Evolutionary conservation across 2,888 invertebrate genomes (phyloP), one percentile per base, ranked within the genome.

Genomic region (Pecten maximus): DNA sequence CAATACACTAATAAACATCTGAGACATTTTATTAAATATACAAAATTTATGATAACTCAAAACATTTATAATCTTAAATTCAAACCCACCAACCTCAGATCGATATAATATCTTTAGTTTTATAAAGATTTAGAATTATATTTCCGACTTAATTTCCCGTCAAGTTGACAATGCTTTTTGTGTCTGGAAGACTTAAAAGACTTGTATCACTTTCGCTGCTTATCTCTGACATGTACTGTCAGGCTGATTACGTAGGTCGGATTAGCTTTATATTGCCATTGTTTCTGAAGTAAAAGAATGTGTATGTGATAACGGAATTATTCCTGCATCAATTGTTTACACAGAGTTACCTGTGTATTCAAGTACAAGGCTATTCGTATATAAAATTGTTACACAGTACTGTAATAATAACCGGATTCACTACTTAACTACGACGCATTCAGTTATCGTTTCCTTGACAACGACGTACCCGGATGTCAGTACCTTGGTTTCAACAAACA

Each of bases 261-360:
- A 74, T 74, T 28, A 74, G 74, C 74, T 74, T 74, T 74, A 74
- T 74, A 74, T 74, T 74, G 35, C 74, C 74, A 35, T 74, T 54
- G 54, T 54, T 54, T 54, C 54, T 54, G 19, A 54, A 54, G 54
- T 54, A 1, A n/a, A 54, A 54, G 54, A 54, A 54, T 54, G 54
- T 54, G 6, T 54, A 54, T 8, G 23, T 54, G 54, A 54, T 54
- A 54, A 54, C 23, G 54, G 23, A 54, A 54, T 54, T 19, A 54
- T 23, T 54, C 54, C 54, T 1, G n/a, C 54, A 54, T 54, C n/a
- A 54, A 0, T 54, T 54, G n/a, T 54, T 54, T 54, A 54, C 54
- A 54, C n/a, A n/a, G 50, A 16, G 54, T 54, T 54, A 54, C 54
- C 8, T 19, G 23, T 8, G 10, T 10, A 48, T 19, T 48, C 48